A percentile compares a stretch with the other conserved stretches of the same genome.
Conservation (phyloP, 2,113 vertebrate genomes). For the Pollachius pollachius region DNA sequence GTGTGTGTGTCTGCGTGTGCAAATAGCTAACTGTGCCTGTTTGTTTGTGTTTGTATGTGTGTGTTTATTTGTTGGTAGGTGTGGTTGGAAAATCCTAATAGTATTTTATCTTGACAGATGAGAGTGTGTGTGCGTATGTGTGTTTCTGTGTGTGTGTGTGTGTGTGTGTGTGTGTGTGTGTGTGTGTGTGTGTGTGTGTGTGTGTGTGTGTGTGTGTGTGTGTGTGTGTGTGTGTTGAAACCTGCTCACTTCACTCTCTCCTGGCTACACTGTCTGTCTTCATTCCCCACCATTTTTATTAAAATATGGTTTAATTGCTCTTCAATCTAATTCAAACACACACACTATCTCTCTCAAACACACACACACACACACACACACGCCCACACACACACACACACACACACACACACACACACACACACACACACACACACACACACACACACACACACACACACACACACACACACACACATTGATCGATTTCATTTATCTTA, state of each 20-base stretch:
- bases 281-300: no score
- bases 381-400: not conserved
- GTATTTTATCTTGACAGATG: constrained; percentile 31
- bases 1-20: not conserved
- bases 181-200: constrained; percentile 10
- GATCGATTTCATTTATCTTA: not conserved
- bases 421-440: constrained; percentile 19
- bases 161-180: constrained; percentile 4
- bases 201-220: constrained; percentile 14
- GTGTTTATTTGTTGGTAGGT: not conserved
- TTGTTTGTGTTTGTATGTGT: not conserved
- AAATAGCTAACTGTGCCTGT: not conserved
- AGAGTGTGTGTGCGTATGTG: constrained; percentile 12
- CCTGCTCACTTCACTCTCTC: not conserved
- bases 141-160: no score
- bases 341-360: constrained; percentile 1
- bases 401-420: constrained; percentile 10
- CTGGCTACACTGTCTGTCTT: no score
- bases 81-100: constrained; percentile 8
- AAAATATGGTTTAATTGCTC: no score
- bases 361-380: not conserved
- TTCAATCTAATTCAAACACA: constrained; percentile 5
- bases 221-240: not conserved
- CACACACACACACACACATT: constrained; percentile 36
- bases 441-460: constrained; percentile 11